Conservation (phyloP, 1,140 invertebrate species). For the Penaeus chinensis region DNA sequence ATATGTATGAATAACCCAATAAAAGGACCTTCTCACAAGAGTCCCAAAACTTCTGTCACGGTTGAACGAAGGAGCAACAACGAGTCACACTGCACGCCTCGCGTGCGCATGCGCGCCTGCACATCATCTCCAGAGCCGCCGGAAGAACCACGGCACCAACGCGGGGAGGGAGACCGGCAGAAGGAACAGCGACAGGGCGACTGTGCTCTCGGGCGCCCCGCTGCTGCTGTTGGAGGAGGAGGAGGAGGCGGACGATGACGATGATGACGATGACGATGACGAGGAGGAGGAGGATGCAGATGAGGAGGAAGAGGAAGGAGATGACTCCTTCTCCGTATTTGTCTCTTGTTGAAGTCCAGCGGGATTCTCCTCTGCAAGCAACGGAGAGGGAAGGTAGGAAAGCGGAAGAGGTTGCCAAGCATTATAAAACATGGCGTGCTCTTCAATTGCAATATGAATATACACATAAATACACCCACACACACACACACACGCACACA, state of each 20-base stretch:
- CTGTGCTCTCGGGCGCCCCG: background rate
- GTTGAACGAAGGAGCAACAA: too few species aligned
- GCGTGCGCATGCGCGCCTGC: too few species aligned
- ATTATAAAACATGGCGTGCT: background rate
- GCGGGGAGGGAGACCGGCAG: background rate
- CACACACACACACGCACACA: too few species aligned
- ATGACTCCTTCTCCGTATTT: conserved; percentile 46
- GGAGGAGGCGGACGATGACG: background rate
- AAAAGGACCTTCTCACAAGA: too few species aligned
- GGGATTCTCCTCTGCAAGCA: conserved; percentile 40
- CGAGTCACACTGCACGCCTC: too few species aligned
- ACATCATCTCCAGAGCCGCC: too few species aligned
- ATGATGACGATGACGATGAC: conserved; percentile 23
- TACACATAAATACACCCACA: too few species aligned
- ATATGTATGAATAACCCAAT: too few species aligned
- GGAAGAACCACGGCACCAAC: too few species aligned
- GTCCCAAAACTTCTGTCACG: too few species aligned
- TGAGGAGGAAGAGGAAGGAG: conserved; percentile 31
- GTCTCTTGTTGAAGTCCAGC: conserved; percentile 50
- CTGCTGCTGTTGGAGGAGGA: too few species aligned
- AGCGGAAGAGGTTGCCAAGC: background rate
- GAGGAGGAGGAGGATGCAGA: conserved; percentile 28
- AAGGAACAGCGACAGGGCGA: background rate
- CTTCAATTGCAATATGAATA: background rate
- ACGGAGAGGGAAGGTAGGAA: background rate